phyloP scores from a whole-genome alignment of 2,888 invertebrate species.

The Allygus modestus region DNA sequence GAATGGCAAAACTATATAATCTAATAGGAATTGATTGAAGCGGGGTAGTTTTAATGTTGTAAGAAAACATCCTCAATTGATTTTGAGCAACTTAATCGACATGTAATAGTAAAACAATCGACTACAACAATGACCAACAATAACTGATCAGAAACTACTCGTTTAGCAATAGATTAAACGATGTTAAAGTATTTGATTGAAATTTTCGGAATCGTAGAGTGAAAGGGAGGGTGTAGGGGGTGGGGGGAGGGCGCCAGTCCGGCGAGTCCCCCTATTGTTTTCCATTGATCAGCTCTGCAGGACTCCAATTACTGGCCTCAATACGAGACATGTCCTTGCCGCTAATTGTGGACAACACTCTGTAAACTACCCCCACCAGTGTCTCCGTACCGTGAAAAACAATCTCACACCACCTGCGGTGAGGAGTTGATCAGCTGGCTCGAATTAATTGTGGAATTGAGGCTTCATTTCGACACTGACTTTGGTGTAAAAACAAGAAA shows the following conservation, averaged over 20 bases:
- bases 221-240: neutral
- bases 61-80: no score
- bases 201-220: neutral
- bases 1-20: no score
- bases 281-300: slow-evolving; percentile 57
- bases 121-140: no score
- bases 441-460: neutral
- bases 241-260: slow-evolving; percentile 36
- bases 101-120: no score
- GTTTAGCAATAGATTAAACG: no score
- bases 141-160: no score
- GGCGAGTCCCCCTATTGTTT: slow-evolving; percentile 54
- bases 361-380: slow-evolving; percentile 26
- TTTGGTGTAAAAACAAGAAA: no score
- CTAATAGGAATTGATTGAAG: no score
- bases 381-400: slow-evolving; percentile 15
- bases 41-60: no score
- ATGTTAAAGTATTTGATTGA: no score
- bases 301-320: slow-evolving; percentile 55
- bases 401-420: neutral
- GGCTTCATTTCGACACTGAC: no score
- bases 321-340: slow-evolving; percentile 54
- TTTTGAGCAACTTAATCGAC: no score
- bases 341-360: slow-evolving; percentile 52
- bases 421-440: neutral